Evolutionary conservation across 2,797 vertebrate species (phyloP), one percentile per base, ranked within the genome.

Genomic region (Crenichthys baileyi): DNA sequence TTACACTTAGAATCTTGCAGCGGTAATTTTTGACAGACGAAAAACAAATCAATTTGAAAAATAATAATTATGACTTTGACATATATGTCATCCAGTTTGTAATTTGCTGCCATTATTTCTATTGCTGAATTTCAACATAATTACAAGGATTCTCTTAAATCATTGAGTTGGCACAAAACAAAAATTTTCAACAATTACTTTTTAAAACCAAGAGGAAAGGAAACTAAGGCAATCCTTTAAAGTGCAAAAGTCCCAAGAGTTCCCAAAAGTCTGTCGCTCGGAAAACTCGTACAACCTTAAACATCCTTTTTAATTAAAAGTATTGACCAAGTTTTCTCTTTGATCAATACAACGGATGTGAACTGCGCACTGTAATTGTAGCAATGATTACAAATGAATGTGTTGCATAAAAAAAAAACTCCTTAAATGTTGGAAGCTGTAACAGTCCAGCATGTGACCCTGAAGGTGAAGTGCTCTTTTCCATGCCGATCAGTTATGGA

Each of bases 271-370:
- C 0, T 72, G 50, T 16, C 15, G 31, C 51, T 71, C 53, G 13
- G 5, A 44, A 53, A 85, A 41, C 41, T 67, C 18, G 39, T 56
- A 61, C 12, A 63, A 65, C 9, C 50, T 72, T 20, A 70, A 73
- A 65, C 36, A 44, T 71, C 72, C 75, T 68, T 71, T 77, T 79
- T 24, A 46, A 74, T 76, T 53, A 58, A 9, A 55, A 51, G 58
- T 70, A 74, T 72, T 72, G 80, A 81, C 24, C 26, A 75, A 53
- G 22, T 72, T 58, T 6, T 80, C n/a, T 53, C 29, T 83, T 79
- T 51, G 56, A 83, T 83, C 67, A 77, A 56, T 71, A 26, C 12
- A 31, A 58, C 31, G 76, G 20, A 73, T 53, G 51, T 76, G 41
- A 67, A 44, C 36, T 55, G 53, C 41, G 44, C 31, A 29, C 5